Conservation (phyloP, 1,140 invertebrate species). For the Caenorhabditis inopinata region DNA sequence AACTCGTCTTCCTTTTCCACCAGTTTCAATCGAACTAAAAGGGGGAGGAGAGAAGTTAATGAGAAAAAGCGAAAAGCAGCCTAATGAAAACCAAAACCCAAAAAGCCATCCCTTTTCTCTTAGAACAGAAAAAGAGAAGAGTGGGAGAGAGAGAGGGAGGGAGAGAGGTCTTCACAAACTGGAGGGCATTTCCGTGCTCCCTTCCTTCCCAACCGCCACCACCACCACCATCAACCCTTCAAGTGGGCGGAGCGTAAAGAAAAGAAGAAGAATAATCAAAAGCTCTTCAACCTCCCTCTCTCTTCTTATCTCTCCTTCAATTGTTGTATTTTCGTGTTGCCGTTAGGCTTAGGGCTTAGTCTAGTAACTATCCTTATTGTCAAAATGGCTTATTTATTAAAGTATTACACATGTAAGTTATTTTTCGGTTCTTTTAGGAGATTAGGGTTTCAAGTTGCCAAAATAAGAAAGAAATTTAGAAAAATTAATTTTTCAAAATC, state of each 20-base stretch:
- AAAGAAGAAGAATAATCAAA: not conserved
- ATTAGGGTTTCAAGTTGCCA: too few species aligned
- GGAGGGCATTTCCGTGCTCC: constrained; percentile 27
- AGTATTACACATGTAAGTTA: constrained; percentile 66
- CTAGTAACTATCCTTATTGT: not conserved
- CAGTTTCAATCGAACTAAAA: constrained; percentile 9
- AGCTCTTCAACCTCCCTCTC: not conserved
- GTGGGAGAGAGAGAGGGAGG: not conserved
- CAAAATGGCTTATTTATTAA: constrained; percentile 63
- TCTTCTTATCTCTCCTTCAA: not conserved
- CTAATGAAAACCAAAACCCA: constrained; percentile 33
- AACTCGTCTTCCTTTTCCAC: too few species aligned
- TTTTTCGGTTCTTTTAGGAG: not conserved
- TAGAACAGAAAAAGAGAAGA: not conserved
- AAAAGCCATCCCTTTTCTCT: not conserved
- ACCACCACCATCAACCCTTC: not conserved
- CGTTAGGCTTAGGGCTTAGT: not conserved
- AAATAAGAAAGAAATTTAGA: too few species aligned
- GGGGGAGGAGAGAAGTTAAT: not conserved
- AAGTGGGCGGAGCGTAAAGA: not conserved
- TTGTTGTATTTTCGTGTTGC: not conserved
- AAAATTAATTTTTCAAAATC: not conserved
- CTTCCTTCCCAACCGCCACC: too few species aligned
- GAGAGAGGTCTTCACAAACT: not conserved
- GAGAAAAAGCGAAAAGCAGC: constrained; percentile 20